Evolutionary conservation across 2,113 vertebrate genomes (phyloP).

Genomic region (Neolamprologus variostigma): DNA sequence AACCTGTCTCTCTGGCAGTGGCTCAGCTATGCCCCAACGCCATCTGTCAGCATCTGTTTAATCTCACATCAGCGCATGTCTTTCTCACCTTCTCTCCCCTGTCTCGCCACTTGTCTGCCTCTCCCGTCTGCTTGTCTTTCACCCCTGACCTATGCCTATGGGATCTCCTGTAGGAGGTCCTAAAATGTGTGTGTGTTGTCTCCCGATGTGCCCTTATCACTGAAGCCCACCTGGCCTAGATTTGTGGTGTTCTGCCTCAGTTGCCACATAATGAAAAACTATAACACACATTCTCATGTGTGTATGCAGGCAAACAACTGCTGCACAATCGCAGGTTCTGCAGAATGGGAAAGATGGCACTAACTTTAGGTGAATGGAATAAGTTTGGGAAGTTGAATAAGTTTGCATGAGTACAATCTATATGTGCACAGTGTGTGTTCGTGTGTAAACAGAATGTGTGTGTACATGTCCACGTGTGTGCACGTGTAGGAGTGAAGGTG

Average conservation of each 20-base stretch:
- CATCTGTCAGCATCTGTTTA: conserved; percentile 63
- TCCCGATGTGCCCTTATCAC: conserved; percentile 29
- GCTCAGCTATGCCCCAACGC: conserved; percentile 16
- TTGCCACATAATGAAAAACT: not conserved
- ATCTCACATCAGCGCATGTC: conserved; percentile 50
- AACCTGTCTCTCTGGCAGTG: conserved; percentile 24
- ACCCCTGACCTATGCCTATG: conserved; percentile 40
- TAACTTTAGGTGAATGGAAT: not conserved
- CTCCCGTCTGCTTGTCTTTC: conserved; percentile 43
- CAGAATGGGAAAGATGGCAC: not conserved
- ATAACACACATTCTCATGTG: not conserved
- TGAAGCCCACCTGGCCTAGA: conserved; percentile 31
- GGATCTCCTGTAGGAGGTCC: not conserved
- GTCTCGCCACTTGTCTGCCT: conserved; percentile 7
- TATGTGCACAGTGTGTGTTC: not conserved
- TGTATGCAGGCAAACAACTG: not conserved
- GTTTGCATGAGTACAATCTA: not conserved
- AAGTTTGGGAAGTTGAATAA: not conserved
- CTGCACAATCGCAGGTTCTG: not conserved
- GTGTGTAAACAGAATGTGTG: not conserved
- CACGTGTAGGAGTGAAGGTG: not conserved
- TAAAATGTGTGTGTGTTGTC: not conserved
- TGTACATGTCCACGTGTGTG: not conserved
- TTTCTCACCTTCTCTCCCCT: conserved; percentile 16
- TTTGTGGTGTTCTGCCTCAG: conserved; percentile 16